Percentiles rank a stretch among this genome's conserved stretches.
Conservation (phyloP, 2,113 vertebrate genomes). For the Galeopterus variegatus region DNA sequence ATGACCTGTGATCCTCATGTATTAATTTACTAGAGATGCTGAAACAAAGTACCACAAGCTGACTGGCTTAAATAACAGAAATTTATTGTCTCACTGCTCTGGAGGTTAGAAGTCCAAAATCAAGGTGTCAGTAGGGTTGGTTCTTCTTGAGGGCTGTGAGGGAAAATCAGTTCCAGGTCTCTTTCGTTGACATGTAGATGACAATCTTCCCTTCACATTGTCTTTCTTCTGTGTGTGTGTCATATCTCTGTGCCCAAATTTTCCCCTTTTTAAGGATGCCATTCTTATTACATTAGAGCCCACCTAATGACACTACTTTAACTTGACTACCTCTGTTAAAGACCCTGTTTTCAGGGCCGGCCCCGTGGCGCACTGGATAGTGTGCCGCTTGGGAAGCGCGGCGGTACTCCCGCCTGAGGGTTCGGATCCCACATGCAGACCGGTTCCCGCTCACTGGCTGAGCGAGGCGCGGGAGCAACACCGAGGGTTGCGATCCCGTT, state of each 20-base stretch:
- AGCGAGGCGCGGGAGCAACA: no score
- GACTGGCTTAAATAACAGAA: background rate
- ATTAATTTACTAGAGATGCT: background rate
- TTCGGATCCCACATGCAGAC: no score
- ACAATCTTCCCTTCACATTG: background rate
- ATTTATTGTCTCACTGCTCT: background rate
- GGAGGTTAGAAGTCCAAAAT: background rate
- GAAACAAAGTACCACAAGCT: background rate
- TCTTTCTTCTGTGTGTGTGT: background rate
- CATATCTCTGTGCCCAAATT: background rate
- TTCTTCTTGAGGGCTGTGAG: background rate
- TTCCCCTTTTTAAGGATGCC: conserved; percentile 8
- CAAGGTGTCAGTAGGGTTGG: background rate
- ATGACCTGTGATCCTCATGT: background rate
- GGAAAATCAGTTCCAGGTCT: background rate
- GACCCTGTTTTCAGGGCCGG: background rate
- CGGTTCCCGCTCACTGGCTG: no score
- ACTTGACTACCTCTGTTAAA: background rate
- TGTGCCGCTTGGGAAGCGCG: no score
- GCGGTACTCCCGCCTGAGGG: no score
- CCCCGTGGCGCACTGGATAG: no score
- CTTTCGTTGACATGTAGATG: background rate
- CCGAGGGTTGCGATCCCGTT: no score
- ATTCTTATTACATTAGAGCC: background rate
- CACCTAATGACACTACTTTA: background rate